Base-by-base conservation (phyloP, 2,888 invertebrate genomes). In the Rotaria socialis region DNA sequence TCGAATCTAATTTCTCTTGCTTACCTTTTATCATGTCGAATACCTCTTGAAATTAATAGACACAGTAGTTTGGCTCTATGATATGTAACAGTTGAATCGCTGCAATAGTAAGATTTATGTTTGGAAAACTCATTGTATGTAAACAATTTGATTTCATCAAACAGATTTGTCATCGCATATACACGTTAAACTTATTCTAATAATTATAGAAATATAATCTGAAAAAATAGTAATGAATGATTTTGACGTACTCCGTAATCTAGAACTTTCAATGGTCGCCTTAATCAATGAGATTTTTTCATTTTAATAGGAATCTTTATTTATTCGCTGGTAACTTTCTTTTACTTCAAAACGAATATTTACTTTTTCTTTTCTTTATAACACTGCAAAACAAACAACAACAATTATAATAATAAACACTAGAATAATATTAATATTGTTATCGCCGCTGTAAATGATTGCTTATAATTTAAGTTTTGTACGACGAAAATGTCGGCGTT, bases 381-480 rank as follows among this genome's bases (percentile, higher is more conserved):
- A 75, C 41, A 43, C 5, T 22, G 22, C 41, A 84, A 16, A 27
- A 43, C 2, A 43, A 10, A 85, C 52, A 55, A 55, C 55, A 58
- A 43, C 7, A 56, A 55, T 35, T 24, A 43, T 43, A 16, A 43
- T 27, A 47, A 19, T 43, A 52, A 27, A 43, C 14, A 41, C 16
- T 11, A 27, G 41, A 84, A 84, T 24, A 55, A 47, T 55, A 85
- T 27, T 55, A 85, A 67, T 74, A 7, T 52, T 11, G 6, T 85
- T 85, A 27, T 50, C 41, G n/a, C 47, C 19, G 22, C 16, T 5
- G 43, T 58, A 47, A 47, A 47, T 56, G 27, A n/a, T 43, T 85
- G 58, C 84, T 84, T 87, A 87, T 58, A 87, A 85, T 75, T 87
- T 87, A 50, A 87, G 87, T 86, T 87, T 87, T 84, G 87, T 87